phyloP scores from a whole-genome alignment of 2,888 invertebrate species.

The Heteromyza rotundicornis region DNA sequence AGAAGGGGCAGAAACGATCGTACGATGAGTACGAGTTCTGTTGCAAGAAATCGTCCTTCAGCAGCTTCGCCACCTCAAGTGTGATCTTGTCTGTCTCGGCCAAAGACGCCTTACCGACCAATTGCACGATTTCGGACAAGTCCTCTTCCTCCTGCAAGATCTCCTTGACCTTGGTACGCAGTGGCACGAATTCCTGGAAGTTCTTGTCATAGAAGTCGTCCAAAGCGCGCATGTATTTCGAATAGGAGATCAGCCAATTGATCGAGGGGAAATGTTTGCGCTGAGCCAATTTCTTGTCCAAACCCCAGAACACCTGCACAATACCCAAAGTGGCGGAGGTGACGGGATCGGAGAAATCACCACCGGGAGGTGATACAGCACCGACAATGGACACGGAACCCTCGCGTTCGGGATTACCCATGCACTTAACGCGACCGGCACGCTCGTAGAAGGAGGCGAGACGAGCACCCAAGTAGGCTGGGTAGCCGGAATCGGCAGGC shows the following conservation, averaged over 20 bases:
- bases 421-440: slow-evolving; percentile 95
- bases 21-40: slow-evolving; percentile 97
- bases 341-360: slow-evolving; percentile 99
- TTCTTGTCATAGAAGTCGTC: slow-evolving; percentile 99
- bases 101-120: slow-evolving; percentile 98
- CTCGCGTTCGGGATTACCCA: slow-evolving; percentile 97
- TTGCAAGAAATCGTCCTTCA: slow-evolving; percentile 99
- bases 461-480: slow-evolving; percentile 97
- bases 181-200: slow-evolving; percentile 94
- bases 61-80: slow-evolving; percentile 95
- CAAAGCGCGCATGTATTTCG: slow-evolving; percentile 97
- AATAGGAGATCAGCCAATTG: slow-evolving; percentile 99
- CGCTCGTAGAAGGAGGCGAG: slow-evolving; percentile 99
- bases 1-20: slow-evolving; percentile 99
- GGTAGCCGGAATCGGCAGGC: slow-evolving; percentile 99
- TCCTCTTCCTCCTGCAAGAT: slow-evolving; percentile 99
- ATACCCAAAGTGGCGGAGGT: slow-evolving; percentile 98
- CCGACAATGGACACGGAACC: slow-evolving; percentile 99
- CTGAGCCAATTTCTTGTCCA: slow-evolving; percentile 98
- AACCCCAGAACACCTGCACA: slow-evolving; percentile 99
- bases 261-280: slow-evolving; percentile 99
- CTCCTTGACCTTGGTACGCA: slow-evolving; percentile 94
- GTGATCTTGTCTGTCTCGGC: slow-evolving; percentile 99
- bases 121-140: slow-evolving; percentile 98
- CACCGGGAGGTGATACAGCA: slow-evolving; percentile 99